phyloP scores from a whole-genome alignment of 92 coral and sea anemone species.

The Epizoanthus fatuus region DNA sequence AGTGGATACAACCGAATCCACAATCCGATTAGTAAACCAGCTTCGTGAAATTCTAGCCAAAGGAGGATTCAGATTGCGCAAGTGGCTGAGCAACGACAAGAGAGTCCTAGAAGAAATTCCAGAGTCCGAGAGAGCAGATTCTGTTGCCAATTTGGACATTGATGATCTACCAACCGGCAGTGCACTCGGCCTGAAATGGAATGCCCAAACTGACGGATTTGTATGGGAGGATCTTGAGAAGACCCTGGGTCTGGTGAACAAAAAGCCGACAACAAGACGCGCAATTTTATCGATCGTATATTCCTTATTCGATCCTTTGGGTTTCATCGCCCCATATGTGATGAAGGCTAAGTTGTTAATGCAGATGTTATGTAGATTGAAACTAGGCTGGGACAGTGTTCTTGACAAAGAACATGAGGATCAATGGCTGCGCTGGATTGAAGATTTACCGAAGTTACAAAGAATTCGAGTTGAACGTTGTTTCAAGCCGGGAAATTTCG shows the following conservation, averaged over 20 bases:
- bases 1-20: conserved; percentile 5
- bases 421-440: conserved; percentile 61
- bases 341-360: conserved; percentile 66
- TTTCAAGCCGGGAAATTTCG: conserved; percentile 56
- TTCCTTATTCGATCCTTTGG: conserved; percentile 57
- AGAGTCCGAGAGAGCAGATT: conserved; percentile 55
- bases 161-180: conserved; percentile 47
- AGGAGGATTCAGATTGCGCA: conserved; percentile 57
- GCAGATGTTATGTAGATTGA: conserved; percentile 46
- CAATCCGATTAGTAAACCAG: conserved; percentile 34
- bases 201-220: conserved; percentile 21
- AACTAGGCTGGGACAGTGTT: conserved; percentile 53
- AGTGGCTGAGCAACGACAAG: conserved; percentile 57
- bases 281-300: conserved; percentile 22
- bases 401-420: conserved; percentile 38
- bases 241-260: not conserved
- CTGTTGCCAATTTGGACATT: conserved; percentile 41
- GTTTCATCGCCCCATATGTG: conserved; percentile 51
- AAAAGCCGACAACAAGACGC: conserved; percentile 31
- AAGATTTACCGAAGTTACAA: conserved; percentile 48
- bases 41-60: conserved; percentile 38
- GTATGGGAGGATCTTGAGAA: conserved; percentile 12
- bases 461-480: conserved; percentile 33
- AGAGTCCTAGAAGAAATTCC: conserved; percentile 44
- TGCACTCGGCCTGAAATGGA: conserved; percentile 47